These are phyloP conservation scores for Busseola fusca DNA, from an alignment of 2,888 invertebrate species.

Conservation along the genomic window DNA sequence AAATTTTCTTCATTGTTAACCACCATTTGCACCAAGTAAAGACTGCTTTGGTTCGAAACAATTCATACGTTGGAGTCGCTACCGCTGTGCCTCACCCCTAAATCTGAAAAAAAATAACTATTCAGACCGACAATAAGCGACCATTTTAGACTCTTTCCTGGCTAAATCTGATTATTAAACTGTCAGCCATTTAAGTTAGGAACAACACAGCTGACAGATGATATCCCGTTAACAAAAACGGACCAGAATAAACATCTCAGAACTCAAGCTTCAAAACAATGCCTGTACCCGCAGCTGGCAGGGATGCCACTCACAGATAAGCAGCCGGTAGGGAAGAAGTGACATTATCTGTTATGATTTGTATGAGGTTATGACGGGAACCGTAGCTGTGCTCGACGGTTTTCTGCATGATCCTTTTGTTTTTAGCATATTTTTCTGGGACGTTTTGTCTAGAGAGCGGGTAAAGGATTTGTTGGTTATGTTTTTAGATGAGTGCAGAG, in stretches of 20 bases:
- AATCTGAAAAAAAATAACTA: background rate
- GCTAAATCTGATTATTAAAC: background rate
- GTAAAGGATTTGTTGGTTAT: background rate
- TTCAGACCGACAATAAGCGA: background rate
- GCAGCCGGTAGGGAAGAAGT: constrained; percentile 5
- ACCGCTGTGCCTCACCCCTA: background rate
- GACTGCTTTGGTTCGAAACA: no score
- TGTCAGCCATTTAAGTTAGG: background rate
- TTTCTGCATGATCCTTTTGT: constrained; percentile 23
- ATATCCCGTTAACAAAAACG: background rate
- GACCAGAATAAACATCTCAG: background rate
- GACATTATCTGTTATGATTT: constrained; percentile 26
- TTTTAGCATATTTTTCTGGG: background rate
- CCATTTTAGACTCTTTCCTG: background rate
- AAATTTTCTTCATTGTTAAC: no score
- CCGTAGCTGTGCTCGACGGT: constrained; percentile 8
- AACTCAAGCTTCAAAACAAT: constrained; percentile 14
- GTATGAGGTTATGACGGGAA: background rate
- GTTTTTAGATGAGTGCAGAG: background rate
- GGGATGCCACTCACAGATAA: constrained; percentile 16
- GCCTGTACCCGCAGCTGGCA: background rate
- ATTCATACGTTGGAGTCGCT: no score
- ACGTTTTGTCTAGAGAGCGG: background rate
- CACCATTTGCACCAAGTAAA: no score
- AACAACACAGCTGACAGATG: background rate